Conservation (phyloP, 2,888 invertebrate genomes). For the Loripinus fragilis region DNA sequence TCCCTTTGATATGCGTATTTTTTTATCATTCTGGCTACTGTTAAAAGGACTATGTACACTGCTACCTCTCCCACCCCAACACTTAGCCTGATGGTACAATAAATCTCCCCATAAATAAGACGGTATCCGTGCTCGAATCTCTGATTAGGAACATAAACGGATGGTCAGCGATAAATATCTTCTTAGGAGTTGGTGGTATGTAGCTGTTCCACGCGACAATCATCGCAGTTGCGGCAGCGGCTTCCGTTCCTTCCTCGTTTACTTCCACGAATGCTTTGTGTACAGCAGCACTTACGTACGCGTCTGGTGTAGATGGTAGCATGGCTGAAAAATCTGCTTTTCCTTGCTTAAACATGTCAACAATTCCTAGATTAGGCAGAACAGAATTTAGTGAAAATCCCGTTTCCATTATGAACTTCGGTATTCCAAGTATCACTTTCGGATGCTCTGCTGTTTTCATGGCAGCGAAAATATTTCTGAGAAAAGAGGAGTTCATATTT, state of each 20-base stretch:
- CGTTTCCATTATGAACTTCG: slow-evolving; percentile 68
- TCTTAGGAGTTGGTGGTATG: slow-evolving; percentile 9
- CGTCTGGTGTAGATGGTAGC: slow-evolving; percentile 30
- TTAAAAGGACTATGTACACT: no score
- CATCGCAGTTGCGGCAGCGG: slow-evolving; percentile 52
- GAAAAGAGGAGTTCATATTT: slow-evolving; percentile 13
- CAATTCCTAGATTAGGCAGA: slow-evolving; percentile 66
- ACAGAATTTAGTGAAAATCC: slow-evolving; percentile 51
- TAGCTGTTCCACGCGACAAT: neutral
- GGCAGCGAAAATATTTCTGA: slow-evolving; percentile 4
- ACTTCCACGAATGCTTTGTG: slow-evolving; percentile 64
- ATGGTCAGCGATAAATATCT: slow-evolving; percentile 56
- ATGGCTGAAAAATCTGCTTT: slow-evolving; percentile 55
- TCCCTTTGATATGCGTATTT: no score
- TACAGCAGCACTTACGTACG: slow-evolving; percentile 51
- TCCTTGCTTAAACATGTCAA: slow-evolving; percentile 60
- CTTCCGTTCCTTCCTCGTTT: slow-evolving; percentile 58
- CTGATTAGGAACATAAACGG: slow-evolving; percentile 57
- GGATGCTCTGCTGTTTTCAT: slow-evolving; percentile 18
- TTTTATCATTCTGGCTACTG: no score
- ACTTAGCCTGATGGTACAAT: slow-evolving; percentile 25
- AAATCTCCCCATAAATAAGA: slow-evolving; percentile 57
- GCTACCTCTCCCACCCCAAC: no score
- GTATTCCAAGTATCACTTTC: slow-evolving; percentile 58
- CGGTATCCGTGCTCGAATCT: slow-evolving; percentile 43